Conservation (phyloP, 2,888 invertebrate genomes). For the Ennomos quercinarius region DNA sequence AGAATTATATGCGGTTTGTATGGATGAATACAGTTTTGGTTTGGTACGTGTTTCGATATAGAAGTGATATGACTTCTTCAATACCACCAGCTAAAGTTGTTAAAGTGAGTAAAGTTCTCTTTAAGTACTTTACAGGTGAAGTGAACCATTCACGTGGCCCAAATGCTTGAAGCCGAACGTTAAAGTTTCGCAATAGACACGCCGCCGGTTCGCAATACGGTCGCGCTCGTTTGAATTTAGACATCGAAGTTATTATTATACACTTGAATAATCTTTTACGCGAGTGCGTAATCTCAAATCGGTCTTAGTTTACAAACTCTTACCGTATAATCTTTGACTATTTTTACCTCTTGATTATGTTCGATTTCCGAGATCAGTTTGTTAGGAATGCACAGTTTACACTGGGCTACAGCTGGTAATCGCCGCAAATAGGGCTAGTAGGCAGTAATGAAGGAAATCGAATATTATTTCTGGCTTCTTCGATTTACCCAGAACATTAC, state of each 20-base stretch:
- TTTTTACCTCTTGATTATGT: slow-evolving; percentile 7
- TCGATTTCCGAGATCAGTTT: slow-evolving; percentile 12
- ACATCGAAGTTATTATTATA: slow-evolving; percentile 28
- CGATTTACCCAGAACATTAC: too few species aligned
- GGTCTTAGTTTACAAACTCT: slow-evolving; percentile 20
- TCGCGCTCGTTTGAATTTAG: slow-evolving; percentile 33
- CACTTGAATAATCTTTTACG: slow-evolving; percentile 14
- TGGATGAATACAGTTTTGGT: too few species aligned
- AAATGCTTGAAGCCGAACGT: neutral
- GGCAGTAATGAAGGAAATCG: neutral
- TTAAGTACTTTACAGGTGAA: neutral
- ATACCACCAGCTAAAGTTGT: too few species aligned
- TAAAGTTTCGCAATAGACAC: slow-evolving; percentile 9
- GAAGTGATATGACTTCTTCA: too few species aligned
- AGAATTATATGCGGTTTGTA: too few species aligned
- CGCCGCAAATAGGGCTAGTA: neutral
- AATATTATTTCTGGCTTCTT: too few species aligned
- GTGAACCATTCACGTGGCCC: neutral
- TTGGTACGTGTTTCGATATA: too few species aligned
- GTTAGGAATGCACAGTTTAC: slow-evolving; percentile 9
- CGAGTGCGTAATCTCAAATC: slow-evolving; percentile 24
- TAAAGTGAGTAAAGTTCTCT: too few species aligned
- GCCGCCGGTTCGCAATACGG: slow-evolving; percentile 17
- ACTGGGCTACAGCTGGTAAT: neutral
- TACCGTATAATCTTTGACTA: slow-evolving; percentile 9